A percentile compares a stretch with the other conserved stretches of the same genome.
phyloP scores from a whole-genome alignment of 2,888 invertebrate species.

The Periphyllus acericola region DNA sequence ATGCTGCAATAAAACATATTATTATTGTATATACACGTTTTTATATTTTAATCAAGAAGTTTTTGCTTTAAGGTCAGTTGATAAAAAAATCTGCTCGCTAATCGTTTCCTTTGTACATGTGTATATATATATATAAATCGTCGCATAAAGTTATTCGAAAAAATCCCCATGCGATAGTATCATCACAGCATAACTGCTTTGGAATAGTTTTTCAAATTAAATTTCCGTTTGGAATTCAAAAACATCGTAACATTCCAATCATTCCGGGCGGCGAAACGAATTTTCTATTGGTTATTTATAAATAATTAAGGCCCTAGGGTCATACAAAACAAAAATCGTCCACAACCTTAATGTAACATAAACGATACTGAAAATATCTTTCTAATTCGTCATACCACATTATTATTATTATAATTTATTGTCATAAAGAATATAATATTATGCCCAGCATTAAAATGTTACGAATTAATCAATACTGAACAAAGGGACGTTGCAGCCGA shows the following conservation, averaged over 20 bases:
- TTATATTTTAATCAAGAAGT: not conserved
- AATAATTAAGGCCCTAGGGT: not conserved
- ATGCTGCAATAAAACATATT: too few relatives aligned
- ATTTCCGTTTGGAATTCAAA: not conserved
- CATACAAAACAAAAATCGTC: not conserved
- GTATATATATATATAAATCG: too few relatives aligned
- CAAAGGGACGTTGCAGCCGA: not conserved
- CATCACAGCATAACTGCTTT: not conserved
- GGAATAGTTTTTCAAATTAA: not conserved
- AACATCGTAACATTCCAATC: not conserved
- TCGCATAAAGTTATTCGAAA: too few relatives aligned
- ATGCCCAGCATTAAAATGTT: not conserved
- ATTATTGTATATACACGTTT: not conserved
- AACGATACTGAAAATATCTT: not conserved
- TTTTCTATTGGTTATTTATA: constrained; percentile 18
- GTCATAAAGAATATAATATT: not conserved
- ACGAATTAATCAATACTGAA: not conserved
- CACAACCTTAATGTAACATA: not conserved
- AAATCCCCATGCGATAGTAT: not conserved
- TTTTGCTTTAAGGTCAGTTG: not conserved
- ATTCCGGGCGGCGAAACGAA: constrained; percentile 7
- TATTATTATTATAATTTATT: not conserved
- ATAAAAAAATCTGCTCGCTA: too few relatives aligned
- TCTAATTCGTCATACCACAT: not conserved
- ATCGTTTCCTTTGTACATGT: too few relatives aligned